phyloP scores from a whole-genome alignment of 2,888 invertebrate species.

The Drosophila affinis region DNA sequence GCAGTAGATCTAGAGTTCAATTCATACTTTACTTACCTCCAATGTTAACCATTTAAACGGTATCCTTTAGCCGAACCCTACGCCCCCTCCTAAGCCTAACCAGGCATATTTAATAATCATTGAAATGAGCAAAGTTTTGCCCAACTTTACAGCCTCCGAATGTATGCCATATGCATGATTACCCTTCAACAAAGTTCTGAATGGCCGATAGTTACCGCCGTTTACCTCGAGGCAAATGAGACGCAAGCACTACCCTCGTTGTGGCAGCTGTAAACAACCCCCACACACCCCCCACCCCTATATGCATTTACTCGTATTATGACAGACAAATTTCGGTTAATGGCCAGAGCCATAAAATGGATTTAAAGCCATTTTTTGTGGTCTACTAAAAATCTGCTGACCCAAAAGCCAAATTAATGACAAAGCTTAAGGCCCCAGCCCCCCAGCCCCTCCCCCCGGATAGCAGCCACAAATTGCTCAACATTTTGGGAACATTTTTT shows the following conservation, averaged over 20 bases:
- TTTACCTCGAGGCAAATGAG: conserved; percentile 32
- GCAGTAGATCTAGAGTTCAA: no score
- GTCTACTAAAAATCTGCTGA: conserved; percentile 64
- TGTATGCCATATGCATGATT: conserved; percentile 60
- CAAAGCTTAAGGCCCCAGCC: conserved; percentile 52
- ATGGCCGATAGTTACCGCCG: conserved; percentile 40
- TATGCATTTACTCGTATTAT: conserved; percentile 18
- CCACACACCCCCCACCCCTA: conserved; percentile 1
- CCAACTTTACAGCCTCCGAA: conserved; percentile 27
- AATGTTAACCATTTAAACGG: not conserved
- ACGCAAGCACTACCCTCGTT: not conserved
- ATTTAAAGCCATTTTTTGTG: conserved; percentile 74
- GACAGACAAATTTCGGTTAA: conserved; percentile 59
- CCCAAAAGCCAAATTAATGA: conserved; percentile 69
- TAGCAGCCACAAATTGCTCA: conserved; percentile 43
- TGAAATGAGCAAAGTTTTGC: conserved; percentile 70
- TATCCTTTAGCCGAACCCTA: not conserved
- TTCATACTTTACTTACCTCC: no score
- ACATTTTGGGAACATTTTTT: conserved; percentile 42
- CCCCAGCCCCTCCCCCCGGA: not conserved
- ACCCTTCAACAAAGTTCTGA: conserved; percentile 31
- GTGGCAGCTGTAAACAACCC: conserved; percentile 52
- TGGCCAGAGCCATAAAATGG: conserved; percentile 68
- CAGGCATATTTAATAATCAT: conserved; percentile 71
- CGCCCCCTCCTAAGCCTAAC: conserved; percentile 12